Percentiles rank a stretch among this genome's conserved stretches.
phyloP scores from a whole-genome alignment of 2,113 vertebrate genomes.

The Gopherus evgoodei region DNA sequence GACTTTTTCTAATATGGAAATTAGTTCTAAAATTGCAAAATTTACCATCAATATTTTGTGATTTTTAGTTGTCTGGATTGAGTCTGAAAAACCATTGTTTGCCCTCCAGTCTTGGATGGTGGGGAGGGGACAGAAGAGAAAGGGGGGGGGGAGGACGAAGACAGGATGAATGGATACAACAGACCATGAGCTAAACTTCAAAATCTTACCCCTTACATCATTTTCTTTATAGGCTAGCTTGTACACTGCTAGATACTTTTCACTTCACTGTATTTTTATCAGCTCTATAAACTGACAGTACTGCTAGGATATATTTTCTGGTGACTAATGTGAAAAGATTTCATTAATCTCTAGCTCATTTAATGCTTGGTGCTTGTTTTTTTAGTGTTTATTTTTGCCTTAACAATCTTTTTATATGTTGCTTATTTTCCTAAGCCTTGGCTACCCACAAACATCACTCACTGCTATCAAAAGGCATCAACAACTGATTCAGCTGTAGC shows the following conservation, averaged over 20 bases:
- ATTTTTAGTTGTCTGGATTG: background rate
- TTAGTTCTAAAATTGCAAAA: background rate
- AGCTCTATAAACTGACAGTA: background rate
- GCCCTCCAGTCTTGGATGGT: background rate
- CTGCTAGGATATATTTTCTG: background rate
- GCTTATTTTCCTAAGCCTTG: background rate
- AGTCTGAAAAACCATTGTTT: background rate
- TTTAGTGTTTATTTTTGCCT: background rate
- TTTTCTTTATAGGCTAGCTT: background rate
- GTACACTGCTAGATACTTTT: background rate
- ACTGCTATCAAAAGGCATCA: too few relatives aligned
- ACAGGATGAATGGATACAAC: background rate
- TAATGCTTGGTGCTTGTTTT: background rate
- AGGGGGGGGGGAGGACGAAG: accelerated
- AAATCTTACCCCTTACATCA: background rate
- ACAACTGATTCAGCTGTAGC: too few relatives aligned
- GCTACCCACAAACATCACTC: background rate
- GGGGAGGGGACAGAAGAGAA: background rate
- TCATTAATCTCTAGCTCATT: background rate
- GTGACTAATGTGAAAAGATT: background rate
- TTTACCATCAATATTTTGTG: background rate
- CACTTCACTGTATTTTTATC: background rate
- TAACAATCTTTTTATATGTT: background rate
- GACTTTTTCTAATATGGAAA: background rate
- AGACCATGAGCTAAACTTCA: background rate